phyloP scores from a whole-genome alignment of 92 coral and sea anemone genomes.

The Zoanthus sansibaricus region DNA sequence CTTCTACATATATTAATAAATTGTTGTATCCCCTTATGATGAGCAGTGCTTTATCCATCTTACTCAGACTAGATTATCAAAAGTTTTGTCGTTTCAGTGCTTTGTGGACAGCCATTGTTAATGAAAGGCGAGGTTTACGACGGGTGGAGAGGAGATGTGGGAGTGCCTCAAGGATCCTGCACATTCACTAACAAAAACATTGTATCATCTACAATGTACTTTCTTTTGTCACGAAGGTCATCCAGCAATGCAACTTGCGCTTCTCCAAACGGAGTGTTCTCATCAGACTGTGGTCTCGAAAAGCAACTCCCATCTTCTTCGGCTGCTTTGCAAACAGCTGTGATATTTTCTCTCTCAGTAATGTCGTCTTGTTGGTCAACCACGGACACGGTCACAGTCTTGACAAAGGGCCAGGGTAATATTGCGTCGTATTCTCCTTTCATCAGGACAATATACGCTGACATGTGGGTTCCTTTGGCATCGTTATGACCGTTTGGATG shows the following conservation, averaged over 20 bases:
- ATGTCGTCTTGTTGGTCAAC: slow-evolving; percentile 39
- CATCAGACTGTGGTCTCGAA: slow-evolving; percentile 21
- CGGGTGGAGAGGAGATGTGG: background rate
- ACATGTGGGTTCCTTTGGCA: slow-evolving; percentile 42
- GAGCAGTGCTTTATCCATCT: background rate
- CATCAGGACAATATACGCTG: slow-evolving; percentile 27
- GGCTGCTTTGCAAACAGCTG: slow-evolving; percentile 7
- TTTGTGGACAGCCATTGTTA: background rate
- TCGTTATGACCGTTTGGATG: slow-evolving; percentile 31
- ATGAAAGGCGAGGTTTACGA: background rate
- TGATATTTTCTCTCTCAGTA: slow-evolving; percentile 30
- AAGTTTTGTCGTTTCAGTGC: background rate
- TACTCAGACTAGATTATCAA: background rate
- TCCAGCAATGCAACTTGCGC: slow-evolving; percentile 9
- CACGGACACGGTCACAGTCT: slow-evolving; percentile 19
- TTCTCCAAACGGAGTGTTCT: slow-evolving; percentile 24
- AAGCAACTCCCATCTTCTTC: slow-evolving; percentile 11
- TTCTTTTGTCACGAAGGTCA: slow-evolving; percentile 25
- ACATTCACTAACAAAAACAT: slow-evolving; percentile 22
- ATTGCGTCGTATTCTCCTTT: slow-evolving; percentile 37
- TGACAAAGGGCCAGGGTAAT: slow-evolving; percentile 37
- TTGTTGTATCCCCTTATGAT: background rate
- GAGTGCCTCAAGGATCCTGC: slow-evolving; percentile 12
- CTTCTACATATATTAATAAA: background rate
- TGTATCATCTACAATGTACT: slow-evolving; percentile 22